Evolutionary conservation across 1,140 invertebrate species (phyloP).

Genomic region (Trialeurodes vaporariorum): DNA sequence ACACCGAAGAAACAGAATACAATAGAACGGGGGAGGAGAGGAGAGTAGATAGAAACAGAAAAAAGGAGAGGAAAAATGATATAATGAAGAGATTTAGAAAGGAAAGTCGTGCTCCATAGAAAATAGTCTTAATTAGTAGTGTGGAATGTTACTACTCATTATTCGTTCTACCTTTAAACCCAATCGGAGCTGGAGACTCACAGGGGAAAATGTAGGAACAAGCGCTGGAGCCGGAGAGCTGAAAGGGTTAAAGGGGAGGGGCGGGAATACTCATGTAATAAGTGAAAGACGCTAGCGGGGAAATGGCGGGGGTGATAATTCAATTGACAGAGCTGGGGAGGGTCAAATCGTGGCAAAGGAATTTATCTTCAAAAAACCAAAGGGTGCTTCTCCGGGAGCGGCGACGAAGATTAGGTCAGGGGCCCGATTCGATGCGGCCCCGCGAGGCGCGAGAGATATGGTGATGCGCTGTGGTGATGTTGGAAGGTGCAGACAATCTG

Average conservation of each 20-base stretch:
- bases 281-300: no score
- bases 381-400: no score
- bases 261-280: no score
- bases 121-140: not conserved
- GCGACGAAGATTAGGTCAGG: no score
- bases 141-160: not conserved
- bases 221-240: not conserved
- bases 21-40: not conserved
- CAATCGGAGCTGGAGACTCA: not conserved
- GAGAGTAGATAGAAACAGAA: no score
- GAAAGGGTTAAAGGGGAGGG: not conserved
- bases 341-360: conserved; percentile 2
- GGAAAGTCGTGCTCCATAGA: not conserved
- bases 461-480: no score
- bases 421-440: no score
- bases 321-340: not conserved
- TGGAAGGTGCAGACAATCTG: no score
- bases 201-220: not conserved
- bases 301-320: conserved; percentile 1
- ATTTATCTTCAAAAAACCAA: conserved; percentile 6
- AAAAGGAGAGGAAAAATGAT: not conserved
- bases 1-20: no score
- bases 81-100: conserved; percentile 1
- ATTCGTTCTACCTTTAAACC: no score
- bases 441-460: no score